A percentile compares a stretch with the other conserved stretches of the same genome.
phyloP scores from a whole-genome alignment of 53 echinoderm and acorn worm species.

The Actinopyga echinites region DNA sequence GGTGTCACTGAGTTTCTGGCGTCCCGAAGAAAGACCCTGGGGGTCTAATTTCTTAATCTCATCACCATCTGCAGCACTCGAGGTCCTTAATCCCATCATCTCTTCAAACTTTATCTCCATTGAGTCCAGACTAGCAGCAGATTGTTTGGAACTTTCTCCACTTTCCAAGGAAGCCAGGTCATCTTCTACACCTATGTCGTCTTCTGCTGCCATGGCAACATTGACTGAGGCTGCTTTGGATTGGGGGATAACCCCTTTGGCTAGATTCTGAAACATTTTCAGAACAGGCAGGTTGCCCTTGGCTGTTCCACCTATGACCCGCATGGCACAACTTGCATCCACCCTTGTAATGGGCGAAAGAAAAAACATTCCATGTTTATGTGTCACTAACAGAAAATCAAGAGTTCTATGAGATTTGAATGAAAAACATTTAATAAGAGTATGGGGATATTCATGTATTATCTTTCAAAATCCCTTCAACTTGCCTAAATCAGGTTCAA shows the following conservation, averaged over 20 bases:
- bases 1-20: slow-evolving; percentile 54
- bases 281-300: slow-evolving; percentile 75
- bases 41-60: background rate
- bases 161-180: slow-evolving; percentile 70
- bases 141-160: slow-evolving; percentile 35
- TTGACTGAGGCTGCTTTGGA: slow-evolving; percentile 23
- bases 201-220: background rate
- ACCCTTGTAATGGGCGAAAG: slow-evolving; percentile 54
- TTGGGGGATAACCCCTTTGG: slow-evolving; percentile 71
- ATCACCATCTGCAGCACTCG: background rate
- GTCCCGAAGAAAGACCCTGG: background rate
- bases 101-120: slow-evolving; percentile 63
- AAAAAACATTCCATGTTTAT: background rate
- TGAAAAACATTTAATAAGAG: background rate
- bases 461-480: no score
- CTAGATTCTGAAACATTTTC: slow-evolving; percentile 87
- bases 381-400: background rate
- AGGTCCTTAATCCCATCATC: slow-evolving; percentile 42
- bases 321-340: slow-evolving; percentile 89
- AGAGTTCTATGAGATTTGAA: no score
- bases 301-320: slow-evolving; percentile 86
- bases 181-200: slow-evolving; percentile 20
- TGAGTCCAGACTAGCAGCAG: slow-evolving; percentile 31
- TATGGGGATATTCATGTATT: no score
- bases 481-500: no score